A percentile compares a stretch with the other conserved stretches of the same genome.
Conservation (phyloP, 1,140 invertebrate species). For the Neotoxoptera formosana region DNA sequence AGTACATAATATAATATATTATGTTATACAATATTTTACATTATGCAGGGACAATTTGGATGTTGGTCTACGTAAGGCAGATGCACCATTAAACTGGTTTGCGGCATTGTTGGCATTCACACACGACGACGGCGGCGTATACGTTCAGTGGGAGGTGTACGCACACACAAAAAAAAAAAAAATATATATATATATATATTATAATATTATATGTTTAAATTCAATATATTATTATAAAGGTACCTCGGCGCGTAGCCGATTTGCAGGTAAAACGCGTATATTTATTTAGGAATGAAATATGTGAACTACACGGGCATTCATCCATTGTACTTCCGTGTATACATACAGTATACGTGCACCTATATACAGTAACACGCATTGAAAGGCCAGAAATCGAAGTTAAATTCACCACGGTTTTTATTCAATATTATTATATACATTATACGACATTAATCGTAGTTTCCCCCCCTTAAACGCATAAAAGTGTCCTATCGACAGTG, state of each 20-base stretch:
- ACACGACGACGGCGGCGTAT: neutral
- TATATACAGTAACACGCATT: neutral
- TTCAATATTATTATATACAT: neutral
- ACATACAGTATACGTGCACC: neutral
- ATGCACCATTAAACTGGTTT: slow-evolving; percentile 38
- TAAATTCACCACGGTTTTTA: slow-evolving; percentile 28
- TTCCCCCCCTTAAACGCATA: neutral
- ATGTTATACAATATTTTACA: neutral
- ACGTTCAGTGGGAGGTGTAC: slow-evolving; percentile 10
- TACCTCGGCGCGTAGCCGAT: neutral
- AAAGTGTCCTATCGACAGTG: neutral
- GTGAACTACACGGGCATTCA: neutral
- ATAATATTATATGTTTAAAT: neutral
- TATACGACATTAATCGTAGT: neutral
- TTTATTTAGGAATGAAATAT: slow-evolving; percentile 43
- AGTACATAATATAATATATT: neutral
- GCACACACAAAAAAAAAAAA: too few relatives aligned
- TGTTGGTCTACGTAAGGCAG: neutral
- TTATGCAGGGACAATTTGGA: slow-evolving; percentile 17
- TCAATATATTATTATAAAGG: neutral
- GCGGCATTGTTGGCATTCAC: slow-evolving; percentile 28
- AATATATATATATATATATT: neutral
- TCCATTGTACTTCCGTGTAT: slow-evolving; percentile 16
- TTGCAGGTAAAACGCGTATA: slow-evolving; percentile 11
- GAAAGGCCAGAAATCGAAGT: neutral